These are phyloP conservation scores for Microplitis mediator DNA, from an alignment of 1,140 invertebrate genomes.

Conservation along the genomic window DNA sequence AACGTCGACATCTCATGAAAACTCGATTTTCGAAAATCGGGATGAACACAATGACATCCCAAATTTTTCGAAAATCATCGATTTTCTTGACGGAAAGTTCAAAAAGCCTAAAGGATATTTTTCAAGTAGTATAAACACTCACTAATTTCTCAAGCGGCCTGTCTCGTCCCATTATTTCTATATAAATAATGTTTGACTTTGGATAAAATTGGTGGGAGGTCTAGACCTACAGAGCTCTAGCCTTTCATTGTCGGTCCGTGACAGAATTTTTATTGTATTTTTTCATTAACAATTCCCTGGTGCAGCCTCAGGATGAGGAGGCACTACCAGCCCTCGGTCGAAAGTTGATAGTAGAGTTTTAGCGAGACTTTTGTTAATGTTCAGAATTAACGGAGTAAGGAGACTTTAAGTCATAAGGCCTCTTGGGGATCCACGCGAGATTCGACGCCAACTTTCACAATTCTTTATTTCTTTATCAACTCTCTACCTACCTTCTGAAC, in stretches of 20 bases:
- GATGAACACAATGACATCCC: too few species aligned
- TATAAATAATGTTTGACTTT: too few species aligned
- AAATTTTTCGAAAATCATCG: too few species aligned
- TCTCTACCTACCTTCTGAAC: constrained; percentile 40
- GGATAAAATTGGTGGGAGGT: too few species aligned
- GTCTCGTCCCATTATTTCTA: too few species aligned
- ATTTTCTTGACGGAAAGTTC: too few species aligned
- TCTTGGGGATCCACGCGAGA: constrained; percentile 47
- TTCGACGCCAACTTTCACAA: constrained; percentile 60
- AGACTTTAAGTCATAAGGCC: constrained; percentile 63
- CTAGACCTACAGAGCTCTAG: background rate
- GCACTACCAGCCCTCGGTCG: constrained; percentile 14
- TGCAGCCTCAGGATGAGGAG: constrained; percentile 42
- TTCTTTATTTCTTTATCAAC: constrained; percentile 64
- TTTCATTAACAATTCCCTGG: constrained; percentile 59
- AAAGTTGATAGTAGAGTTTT: constrained; percentile 58
- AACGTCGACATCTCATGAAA: too few species aligned
- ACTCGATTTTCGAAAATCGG: too few species aligned
- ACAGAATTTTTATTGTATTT: constrained; percentile 58
- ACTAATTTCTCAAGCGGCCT: too few species aligned
- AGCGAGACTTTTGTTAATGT: constrained; percentile 63
- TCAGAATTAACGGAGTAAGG: constrained; percentile 63
- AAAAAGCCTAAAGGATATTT: too few species aligned
- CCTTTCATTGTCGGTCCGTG: constrained; percentile 24
- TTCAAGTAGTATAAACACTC: too few species aligned